Percentiles rank a stretch among this genome's conserved stretches.
phyloP scores from a whole-genome alignment of 2,113 vertebrate genomes.

The Falcunculus frontatus region DNA sequence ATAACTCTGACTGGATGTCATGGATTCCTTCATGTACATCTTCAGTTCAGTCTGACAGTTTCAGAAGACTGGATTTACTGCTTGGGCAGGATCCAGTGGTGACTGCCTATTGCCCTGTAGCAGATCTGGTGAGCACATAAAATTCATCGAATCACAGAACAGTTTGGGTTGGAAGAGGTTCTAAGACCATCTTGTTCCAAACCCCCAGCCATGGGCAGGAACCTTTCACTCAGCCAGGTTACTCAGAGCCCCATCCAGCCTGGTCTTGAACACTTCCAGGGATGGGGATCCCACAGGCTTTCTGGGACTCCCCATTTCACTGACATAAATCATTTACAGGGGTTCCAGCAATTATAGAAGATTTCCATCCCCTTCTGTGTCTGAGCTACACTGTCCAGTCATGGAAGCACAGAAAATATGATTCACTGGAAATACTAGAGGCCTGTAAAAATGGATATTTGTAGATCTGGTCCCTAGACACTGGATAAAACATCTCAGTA shows the following conservation, averaged over 20 bases:
- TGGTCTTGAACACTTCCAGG: neutral
- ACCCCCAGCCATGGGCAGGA: neutral
- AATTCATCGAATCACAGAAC: neutral
- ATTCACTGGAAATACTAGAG: neutral
- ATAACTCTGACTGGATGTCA: neutral
- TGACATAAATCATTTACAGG: neutral
- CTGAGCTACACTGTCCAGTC: neutral
- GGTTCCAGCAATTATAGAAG: neutral
- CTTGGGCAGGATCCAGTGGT: neutral
- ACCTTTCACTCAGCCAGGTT: neutral
- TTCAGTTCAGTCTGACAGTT: neutral
- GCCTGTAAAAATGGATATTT: neutral
- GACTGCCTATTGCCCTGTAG: neutral
- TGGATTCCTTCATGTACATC: neutral
- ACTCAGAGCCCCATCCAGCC: neutral
- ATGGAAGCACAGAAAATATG: neutral
- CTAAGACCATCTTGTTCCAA: neutral
- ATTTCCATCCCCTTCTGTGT: neutral
- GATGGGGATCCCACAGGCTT: neutral
- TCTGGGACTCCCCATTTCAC: neutral
- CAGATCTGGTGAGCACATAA: neutral
- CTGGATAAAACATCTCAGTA: fast-evolving
- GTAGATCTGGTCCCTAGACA: neutral
- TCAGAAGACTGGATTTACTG: neutral
- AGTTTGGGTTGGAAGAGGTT: neutral